Percentiles rank a stretch among this genome's conserved stretches.
Evolutionary conservation across 2,113 vertebrate species (phyloP).

Genomic region (Elanus axillaris): DNA sequence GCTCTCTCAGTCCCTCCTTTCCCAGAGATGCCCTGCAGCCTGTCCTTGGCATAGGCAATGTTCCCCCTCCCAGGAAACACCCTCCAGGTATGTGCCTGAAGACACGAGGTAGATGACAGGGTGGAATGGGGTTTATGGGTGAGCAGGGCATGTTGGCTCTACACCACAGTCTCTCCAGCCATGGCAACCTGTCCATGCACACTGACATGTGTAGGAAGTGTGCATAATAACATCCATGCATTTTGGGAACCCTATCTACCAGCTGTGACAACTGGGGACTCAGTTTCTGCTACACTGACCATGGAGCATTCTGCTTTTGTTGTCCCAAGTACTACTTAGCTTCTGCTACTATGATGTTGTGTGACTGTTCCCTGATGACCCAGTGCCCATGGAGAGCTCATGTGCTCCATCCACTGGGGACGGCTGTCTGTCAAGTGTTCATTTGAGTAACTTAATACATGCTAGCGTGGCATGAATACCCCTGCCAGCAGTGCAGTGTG

Average conservation of each 20-base stretch:
- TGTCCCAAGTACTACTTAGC: background rate
- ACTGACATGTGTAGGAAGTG: background rate
- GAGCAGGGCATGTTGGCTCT: background rate
- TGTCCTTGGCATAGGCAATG: background rate
- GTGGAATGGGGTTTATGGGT: background rate
- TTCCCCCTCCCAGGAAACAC: background rate
- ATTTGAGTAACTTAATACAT: background rate
- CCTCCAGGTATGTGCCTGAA: background rate
- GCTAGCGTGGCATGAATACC: background rate
- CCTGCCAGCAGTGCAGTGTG: background rate
- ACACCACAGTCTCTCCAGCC: background rate
- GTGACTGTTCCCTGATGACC: background rate
- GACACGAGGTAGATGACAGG: background rate
- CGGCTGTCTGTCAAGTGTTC: background rate
- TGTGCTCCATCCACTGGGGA: rapidly evolving
- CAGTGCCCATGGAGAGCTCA: background rate
- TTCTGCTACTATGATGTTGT: background rate
- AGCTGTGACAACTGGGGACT: background rate
- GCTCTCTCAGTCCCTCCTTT: background rate
- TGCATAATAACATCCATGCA: background rate
- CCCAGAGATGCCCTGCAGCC: background rate
- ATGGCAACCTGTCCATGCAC: background rate
- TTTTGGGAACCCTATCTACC: background rate
- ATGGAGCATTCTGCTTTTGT: background rate
- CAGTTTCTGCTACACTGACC: background rate